Conservation (phyloP, 2,113 vertebrate genomes). For the Emydocephalus ijimae region DNA sequence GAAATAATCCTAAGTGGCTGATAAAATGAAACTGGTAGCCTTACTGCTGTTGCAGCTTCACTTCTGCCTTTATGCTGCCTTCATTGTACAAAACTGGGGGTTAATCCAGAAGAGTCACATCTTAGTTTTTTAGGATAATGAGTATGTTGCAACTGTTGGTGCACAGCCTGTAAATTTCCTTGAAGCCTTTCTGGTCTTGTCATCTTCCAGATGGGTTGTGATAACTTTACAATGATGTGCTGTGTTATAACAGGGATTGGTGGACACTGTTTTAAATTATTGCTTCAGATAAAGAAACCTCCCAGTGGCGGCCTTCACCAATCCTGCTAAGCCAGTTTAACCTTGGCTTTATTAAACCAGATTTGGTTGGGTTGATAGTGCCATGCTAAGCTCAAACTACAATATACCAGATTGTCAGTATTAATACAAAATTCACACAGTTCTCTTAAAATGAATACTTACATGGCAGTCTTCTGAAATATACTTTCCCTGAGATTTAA, state of each 20-base stretch:
- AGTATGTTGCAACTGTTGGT: too few species aligned
- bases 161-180: too few species aligned
- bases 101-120: neutral
- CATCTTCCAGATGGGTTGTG: neutral
- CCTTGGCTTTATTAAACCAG: neutral
- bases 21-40: neutral
- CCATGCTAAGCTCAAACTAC: neutral
- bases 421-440: neutral
- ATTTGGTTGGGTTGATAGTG: neutral
- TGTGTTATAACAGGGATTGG: neutral
- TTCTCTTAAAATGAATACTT: neutral
- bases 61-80: neutral
- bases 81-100: neutral
- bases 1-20: neutral
- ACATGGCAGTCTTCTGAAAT: neutral
- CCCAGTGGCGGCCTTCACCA: neutral
- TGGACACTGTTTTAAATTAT: neutral
- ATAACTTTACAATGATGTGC: neutral
- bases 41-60: neutral
- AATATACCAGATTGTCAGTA: neutral
- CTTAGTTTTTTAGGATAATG: neutral
- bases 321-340: neutral
- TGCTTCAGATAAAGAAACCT: neutral
- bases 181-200: neutral
- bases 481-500: neutral